Base-by-base conservation (phyloP, 2,888 invertebrate genomes). In the Falcaria lacertinaria region DNA sequence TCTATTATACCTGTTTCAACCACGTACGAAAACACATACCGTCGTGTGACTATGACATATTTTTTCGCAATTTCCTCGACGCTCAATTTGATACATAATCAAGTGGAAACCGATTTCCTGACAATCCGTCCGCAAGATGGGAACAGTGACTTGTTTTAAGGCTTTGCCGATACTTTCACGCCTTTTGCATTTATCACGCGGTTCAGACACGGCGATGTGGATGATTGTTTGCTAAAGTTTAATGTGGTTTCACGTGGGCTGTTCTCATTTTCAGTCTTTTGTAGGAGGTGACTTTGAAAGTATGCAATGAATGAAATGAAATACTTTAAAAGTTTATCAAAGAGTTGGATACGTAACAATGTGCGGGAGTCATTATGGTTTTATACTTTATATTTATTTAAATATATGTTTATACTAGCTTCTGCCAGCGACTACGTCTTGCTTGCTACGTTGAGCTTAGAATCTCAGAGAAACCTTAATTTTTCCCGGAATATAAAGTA, bases 51-150 rank as follows among this genome's bases (percentile, higher is more conserved):
- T 41, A 40, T 39, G 45, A 48, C 37, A 47, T 51, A 54, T 49
- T 52, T 52, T 48, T 48, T 41, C 35, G 45, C 44, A 42, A 43
- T 58, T 50, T 55, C 45, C 56, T 48, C 47, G 45, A 38, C 47
- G 35, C 35, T 33, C 49, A 50, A 45, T 38, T 16, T 38, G 41
- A 39, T 14, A 39, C 15, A 13, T 39, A 42, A 36, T 36, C 36
- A 36, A 19, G 36, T 19, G 36, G 22, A 36, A 36, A 36, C 19
- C 14, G 36, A 36, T 36, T 36, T 22, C 36, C 36, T 19, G 13
- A n/a, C 28, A 28, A 28, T 11, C 28, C 28, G 8, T 11, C 28
- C 3, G 28, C 3, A 11, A 28, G 3, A 11, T 28, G 8, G 22
- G 22, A 1, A 22, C 22, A 22, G 2, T 11, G 28, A 28, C 28